Conservation (phyloP, 2,113 vertebrate species). For the Falco punctatus region DNA sequence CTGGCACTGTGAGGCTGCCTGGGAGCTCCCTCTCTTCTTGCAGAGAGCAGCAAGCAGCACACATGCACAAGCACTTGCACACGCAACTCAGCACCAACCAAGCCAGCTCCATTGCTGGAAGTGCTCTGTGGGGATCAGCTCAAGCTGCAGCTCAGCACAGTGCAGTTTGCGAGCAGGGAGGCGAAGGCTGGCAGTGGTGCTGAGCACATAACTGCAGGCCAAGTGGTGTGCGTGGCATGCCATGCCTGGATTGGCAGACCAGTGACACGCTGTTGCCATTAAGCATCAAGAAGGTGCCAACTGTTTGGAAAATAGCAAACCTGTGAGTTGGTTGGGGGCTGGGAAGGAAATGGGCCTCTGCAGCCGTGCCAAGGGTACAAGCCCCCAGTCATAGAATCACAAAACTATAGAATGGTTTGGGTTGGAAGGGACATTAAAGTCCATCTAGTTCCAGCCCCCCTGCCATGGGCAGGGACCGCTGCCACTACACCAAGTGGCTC, state of each 20-base stretch:
- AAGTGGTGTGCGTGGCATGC: background rate
- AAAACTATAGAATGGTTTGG: too few species aligned
- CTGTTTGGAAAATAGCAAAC: background rate
- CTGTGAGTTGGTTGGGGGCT: background rate
- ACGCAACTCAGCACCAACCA: background rate
- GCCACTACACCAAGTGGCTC: too few species aligned
- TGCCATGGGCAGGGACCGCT: too few species aligned
- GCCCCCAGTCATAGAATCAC: background rate
- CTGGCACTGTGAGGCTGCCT: background rate
- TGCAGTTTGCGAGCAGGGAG: background rate
- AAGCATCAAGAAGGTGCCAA: background rate
- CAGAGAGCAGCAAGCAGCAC: background rate
- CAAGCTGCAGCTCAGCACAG: fast-evolving
- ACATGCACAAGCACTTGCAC: fast-evolving
- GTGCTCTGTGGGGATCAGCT: background rate
- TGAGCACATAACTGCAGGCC: fast-evolving
- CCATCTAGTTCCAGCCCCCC: too few species aligned
- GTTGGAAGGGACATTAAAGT: too few species aligned
- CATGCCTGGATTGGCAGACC: background rate
- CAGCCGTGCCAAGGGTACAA: background rate
- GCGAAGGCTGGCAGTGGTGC: background rate
- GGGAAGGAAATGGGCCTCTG: background rate
- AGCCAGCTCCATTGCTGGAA: background rate
- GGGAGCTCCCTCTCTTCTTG: background rate
- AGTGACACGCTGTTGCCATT: fast-evolving